These are phyloP conservation scores for Lacerta viridis DNA, from an alignment of 2,797 vertebrate species.

Conservation along the genomic window DNA sequence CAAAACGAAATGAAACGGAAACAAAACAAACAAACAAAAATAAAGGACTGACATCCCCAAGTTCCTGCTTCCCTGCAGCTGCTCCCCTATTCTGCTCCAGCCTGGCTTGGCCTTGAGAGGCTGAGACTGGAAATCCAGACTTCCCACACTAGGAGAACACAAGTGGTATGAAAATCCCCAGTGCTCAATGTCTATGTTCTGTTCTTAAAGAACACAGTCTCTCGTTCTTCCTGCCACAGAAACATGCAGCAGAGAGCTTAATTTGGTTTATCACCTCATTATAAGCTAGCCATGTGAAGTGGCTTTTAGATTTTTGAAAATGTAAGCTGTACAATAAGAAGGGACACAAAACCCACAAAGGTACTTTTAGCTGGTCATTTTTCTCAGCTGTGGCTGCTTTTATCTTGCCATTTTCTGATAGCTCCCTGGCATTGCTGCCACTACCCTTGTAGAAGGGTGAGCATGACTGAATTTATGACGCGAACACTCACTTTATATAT, in stretches of 20 bases:
- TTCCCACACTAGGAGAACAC: neutral
- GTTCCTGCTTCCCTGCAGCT: no score
- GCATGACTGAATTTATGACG: constrained; percentile 58
- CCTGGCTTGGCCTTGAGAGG: neutral
- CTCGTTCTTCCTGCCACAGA: neutral
- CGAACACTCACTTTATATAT: neutral
- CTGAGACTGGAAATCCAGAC: neutral
- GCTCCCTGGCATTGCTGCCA: constrained; percentile 64
- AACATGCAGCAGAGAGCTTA: neutral
- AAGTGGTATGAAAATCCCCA: neutral
- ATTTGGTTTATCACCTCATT: constrained; percentile 1
- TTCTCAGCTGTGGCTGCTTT: constrained; percentile 55
- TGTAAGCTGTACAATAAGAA: constrained; percentile 66
- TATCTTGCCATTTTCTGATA: constrained; percentile 58
- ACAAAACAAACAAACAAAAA: no score
- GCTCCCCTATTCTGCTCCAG: no score
- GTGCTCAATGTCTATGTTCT: neutral
- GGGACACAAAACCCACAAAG: constrained; percentile 65
- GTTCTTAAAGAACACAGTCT: neutral
- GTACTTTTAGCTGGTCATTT: constrained; percentile 67
- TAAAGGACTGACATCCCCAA: no score
- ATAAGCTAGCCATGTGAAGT: neutral
- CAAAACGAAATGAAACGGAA: no score
- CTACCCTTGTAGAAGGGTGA: neutral
- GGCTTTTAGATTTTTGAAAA: constrained; percentile 6